Conservation (phyloP, 2,888 invertebrate genomes). For the Chamaedrilus cognettii region DNA sequence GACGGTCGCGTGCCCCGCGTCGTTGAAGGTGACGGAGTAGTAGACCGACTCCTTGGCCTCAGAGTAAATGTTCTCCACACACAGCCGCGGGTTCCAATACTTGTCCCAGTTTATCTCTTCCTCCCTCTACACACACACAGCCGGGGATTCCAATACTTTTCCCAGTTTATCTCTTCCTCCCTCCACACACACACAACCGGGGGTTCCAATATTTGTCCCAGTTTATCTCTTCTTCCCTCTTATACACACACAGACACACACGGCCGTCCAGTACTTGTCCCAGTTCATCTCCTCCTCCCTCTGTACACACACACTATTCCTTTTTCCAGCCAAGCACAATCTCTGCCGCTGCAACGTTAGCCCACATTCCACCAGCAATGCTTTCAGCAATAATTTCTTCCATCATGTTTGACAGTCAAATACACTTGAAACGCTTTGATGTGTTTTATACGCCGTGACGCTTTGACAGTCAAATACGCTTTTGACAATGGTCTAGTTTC, state of each 20-base stretch:
- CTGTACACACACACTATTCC: too few species aligned
- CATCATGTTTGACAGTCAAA: too few species aligned
- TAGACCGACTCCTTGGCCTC: conserved; percentile 39
- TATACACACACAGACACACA: too few species aligned
- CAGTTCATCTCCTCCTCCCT: background rate
- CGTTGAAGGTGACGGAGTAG: conserved; percentile 31
- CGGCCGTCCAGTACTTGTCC: too few species aligned
- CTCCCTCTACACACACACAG: background rate
- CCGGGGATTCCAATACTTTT: background rate
- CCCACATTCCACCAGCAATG: too few species aligned
- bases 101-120: conserved; percentile 32
- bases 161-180: background rate
- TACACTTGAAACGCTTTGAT: too few species aligned
- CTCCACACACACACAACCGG: conserved; percentile 42
- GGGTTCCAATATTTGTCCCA: conserved; percentile 45
- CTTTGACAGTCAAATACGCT: too few species aligned
- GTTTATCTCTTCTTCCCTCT: conserved; percentile 18
- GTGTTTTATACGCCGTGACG: too few species aligned
- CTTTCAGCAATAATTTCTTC: too few species aligned
- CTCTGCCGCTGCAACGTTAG: too few species aligned
- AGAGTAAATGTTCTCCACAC: conserved; percentile 43
- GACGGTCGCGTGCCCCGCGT: conserved; percentile 32
- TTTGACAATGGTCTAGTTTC: too few species aligned
- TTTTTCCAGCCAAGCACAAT: too few species aligned
- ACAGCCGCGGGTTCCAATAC: conserved; percentile 46